Conservation (phyloP, 1,140 invertebrate species). For the Bicyclus anynana region DNA sequence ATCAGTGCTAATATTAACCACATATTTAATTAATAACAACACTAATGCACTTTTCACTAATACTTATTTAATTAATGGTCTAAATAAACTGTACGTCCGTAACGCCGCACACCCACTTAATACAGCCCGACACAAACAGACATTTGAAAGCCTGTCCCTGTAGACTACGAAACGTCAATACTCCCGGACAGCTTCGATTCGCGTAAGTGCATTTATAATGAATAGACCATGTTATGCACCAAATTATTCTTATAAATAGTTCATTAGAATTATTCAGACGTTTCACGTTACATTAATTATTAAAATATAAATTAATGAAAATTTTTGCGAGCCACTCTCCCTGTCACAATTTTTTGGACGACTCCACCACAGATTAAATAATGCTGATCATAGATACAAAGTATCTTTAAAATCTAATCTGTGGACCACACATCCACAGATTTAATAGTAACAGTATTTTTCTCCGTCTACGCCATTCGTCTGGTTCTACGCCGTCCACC, state of each 20-base stretch:
- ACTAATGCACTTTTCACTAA: slow-evolving; percentile 48
- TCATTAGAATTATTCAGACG: background rate
- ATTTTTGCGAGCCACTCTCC: background rate
- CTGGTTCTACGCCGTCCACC: too few relatives aligned
- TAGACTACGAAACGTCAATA: slow-evolving; percentile 61
- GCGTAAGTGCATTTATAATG: slow-evolving; percentile 5
- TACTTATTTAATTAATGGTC: slow-evolving; percentile 24
- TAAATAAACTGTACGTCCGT: slow-evolving; percentile 21
- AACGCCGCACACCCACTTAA: slow-evolving; percentile 48
- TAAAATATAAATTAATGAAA: background rate
- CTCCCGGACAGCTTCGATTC: slow-evolving; percentile 40
- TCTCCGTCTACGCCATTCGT: too few relatives aligned
- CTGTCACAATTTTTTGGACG: background rate
- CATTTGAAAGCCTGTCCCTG: slow-evolving; percentile 48
- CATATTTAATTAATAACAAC: slow-evolving; percentile 49
- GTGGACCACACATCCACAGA: too few relatives aligned
- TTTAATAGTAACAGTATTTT: too few relatives aligned
- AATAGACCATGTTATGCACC: background rate
- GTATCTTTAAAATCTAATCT: too few relatives aligned
- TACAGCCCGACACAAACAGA: slow-evolving; percentile 51
- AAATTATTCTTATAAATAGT: background rate
- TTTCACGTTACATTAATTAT: background rate
- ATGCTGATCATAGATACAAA: too few relatives aligned
- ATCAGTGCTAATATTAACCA: slow-evolving; percentile 60
- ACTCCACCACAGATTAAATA: background rate